Base-by-base conservation (phyloP, 2,113 vertebrate genomes). In the Loxodonta africana region DNA sequence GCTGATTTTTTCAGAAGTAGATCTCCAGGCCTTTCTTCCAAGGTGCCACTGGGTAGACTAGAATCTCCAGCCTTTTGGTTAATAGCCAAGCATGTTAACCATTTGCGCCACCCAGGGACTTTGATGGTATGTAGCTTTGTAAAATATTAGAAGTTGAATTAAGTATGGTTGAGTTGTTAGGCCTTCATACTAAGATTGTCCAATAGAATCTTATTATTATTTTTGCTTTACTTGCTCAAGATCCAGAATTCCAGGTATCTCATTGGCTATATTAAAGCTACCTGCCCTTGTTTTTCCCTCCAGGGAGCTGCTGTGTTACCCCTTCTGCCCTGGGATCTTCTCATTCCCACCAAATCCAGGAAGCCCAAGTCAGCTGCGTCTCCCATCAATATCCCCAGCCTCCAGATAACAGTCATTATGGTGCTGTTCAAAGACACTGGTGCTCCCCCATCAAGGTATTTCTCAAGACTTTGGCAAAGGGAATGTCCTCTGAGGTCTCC, bases 391-490 rank as follows among this genome's bases (percentile, higher is more conserved):
- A 44, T 53, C 62, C 44, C 17, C 48, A 62, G 48, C 10, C 76
- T 94, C 14, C 63, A 95, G 76, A 80, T 8, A 28, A 6, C 83
- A 93, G 14, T 9, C 77, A 25, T 26, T 11, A 25, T 1, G n/a
- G 57, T 15, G 21, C 6, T 80, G 3, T 51, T 80, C 48, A 28
- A 65, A 69, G 65, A 65, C 10, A 25, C 80, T 90, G 67, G 83
- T 83, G 12, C 44, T 88, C 81, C 83, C 83, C 48, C 33, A n/a
- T 33, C 2, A 44, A 91, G 89, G 80, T 51, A 97, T 97, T 95
- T 97, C 94, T 98, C 87, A 95, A 96, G 90, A 93, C 76, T 96
- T 78, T 95, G 76, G 94, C 80, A 74, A 83, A 77, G 30, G 44
- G 18, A 21, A 57, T 77, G 63, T 87, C 57, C 69, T 91, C 73